Evolutionary conservation across 2,113 vertebrate genomes (phyloP).

Genomic region (Ctenomys sociabilis): DNA sequence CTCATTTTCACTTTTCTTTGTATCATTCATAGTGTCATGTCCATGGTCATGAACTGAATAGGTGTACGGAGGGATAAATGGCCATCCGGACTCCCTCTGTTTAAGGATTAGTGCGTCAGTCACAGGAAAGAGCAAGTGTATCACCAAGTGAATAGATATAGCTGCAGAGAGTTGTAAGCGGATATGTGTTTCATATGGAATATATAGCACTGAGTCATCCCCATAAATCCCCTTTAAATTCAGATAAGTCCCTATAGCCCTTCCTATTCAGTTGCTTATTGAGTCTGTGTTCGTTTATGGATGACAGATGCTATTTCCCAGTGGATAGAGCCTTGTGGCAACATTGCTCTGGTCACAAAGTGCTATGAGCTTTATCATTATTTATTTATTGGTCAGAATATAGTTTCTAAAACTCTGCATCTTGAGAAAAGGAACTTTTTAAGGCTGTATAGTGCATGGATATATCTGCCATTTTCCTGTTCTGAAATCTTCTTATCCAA

Average conservation of each 20-base stretch:
- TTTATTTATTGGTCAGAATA: neutral
- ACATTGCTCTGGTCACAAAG: neutral
- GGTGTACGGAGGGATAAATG: neutral
- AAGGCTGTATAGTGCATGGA: neutral
- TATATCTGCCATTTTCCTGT: neutral
- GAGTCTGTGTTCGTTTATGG: neutral
- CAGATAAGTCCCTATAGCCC: neutral
- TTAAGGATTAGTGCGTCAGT: neutral
- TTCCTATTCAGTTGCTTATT: neutral
- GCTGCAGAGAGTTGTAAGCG: neutral
- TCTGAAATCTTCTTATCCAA: neutral
- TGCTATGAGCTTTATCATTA: neutral
- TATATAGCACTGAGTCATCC: neutral
- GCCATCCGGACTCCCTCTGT: neutral
- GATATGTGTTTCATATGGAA: neutral
- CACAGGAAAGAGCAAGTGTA: neutral
- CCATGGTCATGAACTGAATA: fast-evolving
- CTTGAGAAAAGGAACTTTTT: neutral
- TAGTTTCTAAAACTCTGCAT: neutral
- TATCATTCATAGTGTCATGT: neutral
- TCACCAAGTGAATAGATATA: neutral
- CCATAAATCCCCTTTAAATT: constrained; percentile 37
- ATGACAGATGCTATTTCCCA: constrained; percentile 7
- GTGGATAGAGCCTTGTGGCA: neutral
- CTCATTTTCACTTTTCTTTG: neutral